Conservation (phyloP, 2,797 vertebrate genomes). For the Staurois parvus region DNA sequence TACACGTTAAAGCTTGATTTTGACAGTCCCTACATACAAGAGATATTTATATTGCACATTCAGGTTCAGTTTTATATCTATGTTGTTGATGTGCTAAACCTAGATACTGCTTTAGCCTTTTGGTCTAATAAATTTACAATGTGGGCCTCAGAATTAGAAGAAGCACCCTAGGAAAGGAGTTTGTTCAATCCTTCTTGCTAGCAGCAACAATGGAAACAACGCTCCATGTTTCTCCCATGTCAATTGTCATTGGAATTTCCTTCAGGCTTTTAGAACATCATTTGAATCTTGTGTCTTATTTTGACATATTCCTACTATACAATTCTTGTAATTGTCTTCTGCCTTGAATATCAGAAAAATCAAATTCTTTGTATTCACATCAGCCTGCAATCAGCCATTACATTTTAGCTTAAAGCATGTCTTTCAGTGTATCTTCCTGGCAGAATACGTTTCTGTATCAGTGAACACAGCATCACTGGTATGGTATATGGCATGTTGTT, state of each 20-base stretch:
- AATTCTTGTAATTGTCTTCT: not conserved
- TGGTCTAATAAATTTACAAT: not conserved
- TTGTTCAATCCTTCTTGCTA: conserved; percentile 16
- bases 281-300: not conserved
- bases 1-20: too few species aligned
- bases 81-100: not conserved
- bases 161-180: not conserved
- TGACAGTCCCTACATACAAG: not conserved
- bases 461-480: not conserved
- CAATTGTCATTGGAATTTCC: conserved; percentile 25
- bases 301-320: conserved; percentile 7
- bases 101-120: not conserved
- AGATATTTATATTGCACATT: not conserved
- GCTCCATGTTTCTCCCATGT: not conserved
- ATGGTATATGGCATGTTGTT: too few species aligned
- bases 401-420: not conserved
- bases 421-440: not conserved
- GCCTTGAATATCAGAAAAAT: not conserved
- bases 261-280: conserved; percentile 23
- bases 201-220: not conserved
- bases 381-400: not conserved
- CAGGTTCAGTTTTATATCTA: not conserved
- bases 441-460: not conserved
- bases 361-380: not conserved
- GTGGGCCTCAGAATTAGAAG: not conserved